Percentiles rank a stretch among this genome's conserved stretches.
Evolutionary conservation across 2,888 invertebrate genomes (phyloP).

Genomic region (Ormyrus labotus): DNA sequence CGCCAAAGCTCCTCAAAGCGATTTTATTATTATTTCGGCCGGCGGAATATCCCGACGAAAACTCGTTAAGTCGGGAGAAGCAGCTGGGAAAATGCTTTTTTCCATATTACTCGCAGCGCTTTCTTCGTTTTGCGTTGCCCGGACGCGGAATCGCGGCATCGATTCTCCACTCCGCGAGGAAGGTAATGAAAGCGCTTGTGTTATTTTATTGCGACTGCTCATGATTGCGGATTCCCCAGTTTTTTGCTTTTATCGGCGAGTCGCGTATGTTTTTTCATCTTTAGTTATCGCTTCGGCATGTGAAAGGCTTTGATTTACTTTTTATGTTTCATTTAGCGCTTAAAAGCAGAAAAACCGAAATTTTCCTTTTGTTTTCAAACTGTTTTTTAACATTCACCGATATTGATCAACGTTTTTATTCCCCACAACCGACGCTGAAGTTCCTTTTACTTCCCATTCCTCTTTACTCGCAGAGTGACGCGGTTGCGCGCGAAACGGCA

Average conservation of each 20-base stretch:
- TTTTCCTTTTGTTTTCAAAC: background rate
- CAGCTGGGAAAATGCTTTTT: conserved; percentile 50
- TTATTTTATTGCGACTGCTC: conserved; percentile 25
- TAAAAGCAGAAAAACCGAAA: background rate
- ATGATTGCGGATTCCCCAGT: background rate
- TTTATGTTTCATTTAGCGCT: background rate
- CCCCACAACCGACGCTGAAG: background rate
- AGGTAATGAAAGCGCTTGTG: conserved; percentile 12
- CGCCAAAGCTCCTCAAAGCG: too few species aligned
- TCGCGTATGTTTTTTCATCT: background rate
- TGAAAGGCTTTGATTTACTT: background rate
- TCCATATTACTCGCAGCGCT: background rate
- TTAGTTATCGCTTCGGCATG: background rate
- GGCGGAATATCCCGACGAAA: conserved; percentile 1
- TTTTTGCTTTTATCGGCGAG: too few species aligned
- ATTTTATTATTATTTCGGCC: too few species aligned
- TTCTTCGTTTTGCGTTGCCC: background rate
- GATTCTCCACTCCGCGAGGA: background rate
- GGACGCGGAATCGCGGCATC: background rate
- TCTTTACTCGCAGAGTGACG: background rate
- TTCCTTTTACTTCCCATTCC: background rate
- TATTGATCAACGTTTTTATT: conserved; percentile 20
- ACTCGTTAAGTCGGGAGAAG: conserved; percentile 36
- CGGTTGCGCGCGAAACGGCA: background rate
- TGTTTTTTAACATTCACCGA: background rate